These are phyloP conservation scores for Noctua fimbriata DNA, from an alignment of 2,888 invertebrate genomes.

Conservation along the genomic window DNA sequence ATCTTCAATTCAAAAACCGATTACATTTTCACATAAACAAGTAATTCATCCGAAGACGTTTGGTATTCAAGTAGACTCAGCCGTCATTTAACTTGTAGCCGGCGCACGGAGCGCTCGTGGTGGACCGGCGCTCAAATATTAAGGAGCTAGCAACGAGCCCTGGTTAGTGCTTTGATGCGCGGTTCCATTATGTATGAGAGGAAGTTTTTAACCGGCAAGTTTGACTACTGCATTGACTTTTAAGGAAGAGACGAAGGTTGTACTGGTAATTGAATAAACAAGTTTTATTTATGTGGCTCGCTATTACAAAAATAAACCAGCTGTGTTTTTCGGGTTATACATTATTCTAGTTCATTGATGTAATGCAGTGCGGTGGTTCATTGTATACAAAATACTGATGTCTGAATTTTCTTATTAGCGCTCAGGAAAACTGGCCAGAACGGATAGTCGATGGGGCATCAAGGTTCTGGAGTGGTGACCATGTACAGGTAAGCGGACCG, in stretches of 20 bases:
- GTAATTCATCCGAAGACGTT: neutral
- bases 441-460: too few species aligned
- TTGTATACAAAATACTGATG: too few species aligned
- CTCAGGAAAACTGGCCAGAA: too few species aligned
- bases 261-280: neutral
- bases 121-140: slow-evolving; percentile 39
- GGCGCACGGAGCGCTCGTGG: slow-evolving; percentile 1
- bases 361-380: too few species aligned
- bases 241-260: neutral
- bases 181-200: slow-evolving; percentile 17
- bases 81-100: slow-evolving; percentile 29
- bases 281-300: neutral
- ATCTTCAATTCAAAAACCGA: neutral
- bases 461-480: too few species aligned
- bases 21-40: neutral
- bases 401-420: too few species aligned
- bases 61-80: neutral
- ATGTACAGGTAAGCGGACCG: too few species aligned
- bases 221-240: neutral
- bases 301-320: neutral
- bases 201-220: neutral
- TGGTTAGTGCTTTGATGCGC: neutral
- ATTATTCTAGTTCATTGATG: neutral
- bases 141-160: slow-evolving; percentile 2
- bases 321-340: neutral